Evolutionary conservation across 2,888 invertebrate species (phyloP), one percentile per base, ranked within the genome.

Genomic region (Chloromyia formosa): DNA sequence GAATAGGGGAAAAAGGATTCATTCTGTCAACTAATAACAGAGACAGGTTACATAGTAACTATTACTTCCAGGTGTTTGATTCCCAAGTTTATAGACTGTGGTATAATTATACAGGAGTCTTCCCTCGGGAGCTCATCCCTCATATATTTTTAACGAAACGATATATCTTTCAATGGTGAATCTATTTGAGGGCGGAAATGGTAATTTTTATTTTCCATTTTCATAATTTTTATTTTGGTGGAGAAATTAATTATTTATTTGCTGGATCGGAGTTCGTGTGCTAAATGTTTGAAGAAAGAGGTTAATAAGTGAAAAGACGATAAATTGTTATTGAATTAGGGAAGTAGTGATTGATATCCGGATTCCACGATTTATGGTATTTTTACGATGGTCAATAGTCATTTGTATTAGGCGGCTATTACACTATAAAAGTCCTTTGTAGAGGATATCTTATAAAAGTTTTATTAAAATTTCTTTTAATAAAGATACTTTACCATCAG

Each of bases 171-270:
- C 18, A 4, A 23, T 60, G 23, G 23, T 62, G 4, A 62, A 12
- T n/a, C 12, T 18, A 10, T 64, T 12, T 7, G 9, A 18, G 66
- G 49, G 49, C 45, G 16, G 23, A 49, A 66, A 45, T 27, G 66
- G 16, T 66, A 66, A 66, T 66, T 66, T 45, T 66, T 45, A 22
- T 66, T 66, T 66, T 64, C 9, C 49, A 12, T n/a, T 49, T n/a
- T 18, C 66, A 18, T 66, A 66, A 66, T 66, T 66, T 66, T 66
- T 66, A 66, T 66, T 66, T 66, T 66, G 66, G n/a, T 49, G 3
- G 10, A n/a, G 1, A 66, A 20, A 66, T 66, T 18, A 66, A 66
- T 66, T 66, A 10, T 49, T 66, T 22, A 66, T 49, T 45, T 66
- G 62, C 10, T 49, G 49, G 12, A 49, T 1, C 10, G n/a, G 49